Conservation (phyloP, 2,888 invertebrate species). For the Conus canariensis region DNA sequence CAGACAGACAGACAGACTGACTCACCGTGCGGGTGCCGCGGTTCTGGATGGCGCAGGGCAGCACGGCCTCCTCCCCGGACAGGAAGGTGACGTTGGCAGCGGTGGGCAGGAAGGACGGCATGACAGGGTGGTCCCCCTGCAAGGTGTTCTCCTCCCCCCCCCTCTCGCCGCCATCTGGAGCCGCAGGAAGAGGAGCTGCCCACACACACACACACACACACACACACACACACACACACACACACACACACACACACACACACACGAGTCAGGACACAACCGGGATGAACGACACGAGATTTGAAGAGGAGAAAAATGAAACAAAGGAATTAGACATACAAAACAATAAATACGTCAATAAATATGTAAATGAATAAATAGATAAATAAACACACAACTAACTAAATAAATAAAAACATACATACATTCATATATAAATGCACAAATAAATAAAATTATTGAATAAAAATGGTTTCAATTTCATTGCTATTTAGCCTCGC, state of each 20-base stretch:
- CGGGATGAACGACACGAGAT: not conserved
- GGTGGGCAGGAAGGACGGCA: conserved; percentile 53
- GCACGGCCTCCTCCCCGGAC: conserved; percentile 59
- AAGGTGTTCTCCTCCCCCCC: not conserved
- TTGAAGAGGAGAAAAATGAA: not conserved
- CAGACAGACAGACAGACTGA: not conserved
- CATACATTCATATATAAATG: too few relatives aligned
- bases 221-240: too few relatives aligned
- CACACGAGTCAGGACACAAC: too few relatives aligned
- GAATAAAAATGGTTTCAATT: too few relatives aligned
- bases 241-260: too few relatives aligned
- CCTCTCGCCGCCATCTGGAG: conserved; percentile 20
- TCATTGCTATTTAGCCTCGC: too few relatives aligned
- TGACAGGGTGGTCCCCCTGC: conserved; percentile 45
- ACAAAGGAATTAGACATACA: not conserved
- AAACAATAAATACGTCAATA: not conserved
- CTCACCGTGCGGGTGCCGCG: conserved; percentile 65
- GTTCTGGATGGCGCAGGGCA: conserved; percentile 62
- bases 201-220: too few relatives aligned
- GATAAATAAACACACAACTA: not conserved
- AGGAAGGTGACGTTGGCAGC: conserved; percentile 59
- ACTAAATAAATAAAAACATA: too few relatives aligned
- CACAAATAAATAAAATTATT: too few relatives aligned
- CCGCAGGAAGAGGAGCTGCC: not conserved
- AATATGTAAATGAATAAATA: not conserved